Conservation (phyloP, 2,888 invertebrate genomes). For the Proisotoma minuta region DNA sequence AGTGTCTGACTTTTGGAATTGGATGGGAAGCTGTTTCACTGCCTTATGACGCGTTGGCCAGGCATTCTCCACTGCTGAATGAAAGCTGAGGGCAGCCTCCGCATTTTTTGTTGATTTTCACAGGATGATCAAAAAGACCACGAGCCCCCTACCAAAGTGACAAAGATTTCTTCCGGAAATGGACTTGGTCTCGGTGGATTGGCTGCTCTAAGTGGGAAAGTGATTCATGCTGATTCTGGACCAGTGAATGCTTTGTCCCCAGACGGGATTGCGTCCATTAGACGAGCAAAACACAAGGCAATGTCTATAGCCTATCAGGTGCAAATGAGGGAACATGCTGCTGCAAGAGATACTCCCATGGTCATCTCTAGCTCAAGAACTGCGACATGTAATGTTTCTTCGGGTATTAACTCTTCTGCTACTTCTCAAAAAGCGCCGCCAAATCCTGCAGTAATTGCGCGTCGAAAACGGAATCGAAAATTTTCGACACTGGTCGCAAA, state of each 20-base stretch:
- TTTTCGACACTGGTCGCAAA: too few relatives aligned
- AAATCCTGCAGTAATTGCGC: background rate
- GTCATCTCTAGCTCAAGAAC: too few relatives aligned
- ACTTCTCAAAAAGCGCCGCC: background rate
- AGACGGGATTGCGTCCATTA: background rate
- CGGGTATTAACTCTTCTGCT: background rate
- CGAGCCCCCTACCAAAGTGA: slow-evolving; percentile 23
- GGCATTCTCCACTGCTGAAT: background rate
- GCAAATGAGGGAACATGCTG: too few relatives aligned
- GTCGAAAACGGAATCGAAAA: background rate
- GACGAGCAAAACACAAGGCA: too few relatives aligned
- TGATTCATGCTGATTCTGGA: slow-evolving; percentile 1
- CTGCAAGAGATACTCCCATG: too few relatives aligned
- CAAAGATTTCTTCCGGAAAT: slow-evolving; percentile 8
- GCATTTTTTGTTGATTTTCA: slow-evolving; percentile 9
- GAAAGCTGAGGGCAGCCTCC: background rate
- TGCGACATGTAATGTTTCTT: background rate
- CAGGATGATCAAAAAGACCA: slow-evolving; percentile 24
- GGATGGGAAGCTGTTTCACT: slow-evolving; percentile 10
- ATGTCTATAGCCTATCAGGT: too few relatives aligned
- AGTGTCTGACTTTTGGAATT: slow-evolving; percentile 8
- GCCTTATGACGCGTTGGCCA: slow-evolving; percentile 13
- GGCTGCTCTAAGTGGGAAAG: background rate
- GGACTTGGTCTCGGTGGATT: slow-evolving; percentile 11
- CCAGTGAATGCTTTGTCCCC: background rate